Base-by-base conservation (phyloP, 2,888 invertebrate genomes). In the Caenorhabditis sinica region DNA sequence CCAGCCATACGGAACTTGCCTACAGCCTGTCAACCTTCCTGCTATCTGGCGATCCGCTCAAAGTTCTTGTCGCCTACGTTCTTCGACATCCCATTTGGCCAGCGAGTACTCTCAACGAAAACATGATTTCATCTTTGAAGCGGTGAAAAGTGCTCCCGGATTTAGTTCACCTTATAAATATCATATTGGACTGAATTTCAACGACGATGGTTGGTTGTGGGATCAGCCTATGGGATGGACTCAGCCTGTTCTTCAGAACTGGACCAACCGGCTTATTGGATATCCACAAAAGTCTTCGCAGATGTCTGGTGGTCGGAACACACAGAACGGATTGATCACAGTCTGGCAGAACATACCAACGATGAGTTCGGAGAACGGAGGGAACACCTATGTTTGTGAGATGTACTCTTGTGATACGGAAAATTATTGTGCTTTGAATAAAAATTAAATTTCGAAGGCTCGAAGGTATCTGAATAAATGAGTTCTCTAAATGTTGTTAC, bases 321-420 rank as follows among this genome's bases (percentile, higher is more conserved):
- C 30, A n/a, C 45, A 45, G 30, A 45, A 45, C 30, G 30, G 65
- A 6, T 0, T 13, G 2, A 4, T 1, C 0, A 53, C 40, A 6
- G 40, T 25, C 40, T 79, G 79, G 79, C 40, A 69, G 30, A 79
- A 71, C 28, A 17, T 63, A 17, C 40, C 13, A 13, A 20, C 0
- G 28, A 53, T 17, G 13, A 56, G 17, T 6, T 66, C 60, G 11
- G n/a, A n/a, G n/a, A 40, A 40, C 13, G 2, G 2, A 2, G 40
- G 40, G 13, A 13, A 11, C 2, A 23, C 63, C n/a, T 79, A 63
- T 63, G n/a, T 79, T 15, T 79, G 79, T 71, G 79, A 79, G 53
- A 25, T 43, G 4, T 15, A 13, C 33, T 33, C 71, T 8, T 79
- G 79, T 79, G 79, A 79, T 63, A 71, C 71, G 4, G 79, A 79